Evolutionary conservation across 2,888 invertebrate species (phyloP).

Genomic region (Cheilosia soror): DNA sequence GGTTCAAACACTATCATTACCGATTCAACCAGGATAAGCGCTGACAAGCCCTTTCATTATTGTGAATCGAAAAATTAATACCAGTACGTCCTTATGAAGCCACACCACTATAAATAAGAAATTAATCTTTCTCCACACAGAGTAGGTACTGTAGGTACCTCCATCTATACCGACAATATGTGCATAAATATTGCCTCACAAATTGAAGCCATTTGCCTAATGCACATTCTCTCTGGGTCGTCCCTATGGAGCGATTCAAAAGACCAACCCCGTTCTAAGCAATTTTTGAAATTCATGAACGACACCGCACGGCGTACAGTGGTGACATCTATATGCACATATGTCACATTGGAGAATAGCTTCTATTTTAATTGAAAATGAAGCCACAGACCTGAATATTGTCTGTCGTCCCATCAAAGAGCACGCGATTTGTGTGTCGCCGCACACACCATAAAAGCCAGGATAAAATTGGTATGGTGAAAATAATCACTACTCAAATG

Average conservation of each 20-base stretch:
- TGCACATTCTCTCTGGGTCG: constrained; percentile 3
- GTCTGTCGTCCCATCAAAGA: background rate
- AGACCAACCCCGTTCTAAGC: constrained; percentile 27
- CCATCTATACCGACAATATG: constrained; percentile 6
- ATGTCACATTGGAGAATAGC: constrained; percentile 23
- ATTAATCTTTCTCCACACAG: too few species aligned
- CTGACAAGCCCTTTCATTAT: too few species aligned
- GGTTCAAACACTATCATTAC: too few species aligned
- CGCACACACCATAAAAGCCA: background rate
- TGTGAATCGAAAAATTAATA: too few species aligned
- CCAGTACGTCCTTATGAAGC: too few species aligned
- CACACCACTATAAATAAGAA: too few species aligned
- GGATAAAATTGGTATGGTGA: constrained; percentile 3
- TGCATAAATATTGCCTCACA: background rate
- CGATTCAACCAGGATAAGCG: too few species aligned
- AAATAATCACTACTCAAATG: constrained; percentile 41
- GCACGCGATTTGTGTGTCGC: constrained; percentile 28
- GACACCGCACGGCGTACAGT: background rate
- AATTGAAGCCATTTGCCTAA: constrained; percentile 43
- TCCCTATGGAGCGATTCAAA: constrained; percentile 19
- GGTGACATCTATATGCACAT: constrained; percentile 21
- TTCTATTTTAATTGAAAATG: constrained; percentile 61
- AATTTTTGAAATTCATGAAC: constrained; percentile 29
- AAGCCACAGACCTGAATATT: background rate
- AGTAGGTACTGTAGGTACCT: too few species aligned